phyloP scores from a whole-genome alignment of 2,113 vertebrate species.

The Protomyctophum bolini region DNA sequence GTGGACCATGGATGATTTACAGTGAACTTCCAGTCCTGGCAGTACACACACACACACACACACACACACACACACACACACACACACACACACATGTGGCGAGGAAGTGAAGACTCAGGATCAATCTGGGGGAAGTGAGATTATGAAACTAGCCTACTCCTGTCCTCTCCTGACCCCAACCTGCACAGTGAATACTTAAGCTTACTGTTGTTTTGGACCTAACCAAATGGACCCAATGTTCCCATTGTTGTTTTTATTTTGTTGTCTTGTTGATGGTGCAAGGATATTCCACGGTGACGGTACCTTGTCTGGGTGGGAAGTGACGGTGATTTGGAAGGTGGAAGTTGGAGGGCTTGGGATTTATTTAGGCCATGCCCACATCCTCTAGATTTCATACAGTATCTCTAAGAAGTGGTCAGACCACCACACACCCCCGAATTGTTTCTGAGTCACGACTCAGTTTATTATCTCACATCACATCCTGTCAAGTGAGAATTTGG shows the following conservation, averaged over 20 bases:
- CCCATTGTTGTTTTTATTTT: neutral
- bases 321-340: no score
- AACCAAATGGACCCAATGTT: neutral
- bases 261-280: neutral
- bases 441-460: no score
- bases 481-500: no score
- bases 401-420: no score
- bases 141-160: conserved; percentile 55
- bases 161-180: conserved; percentile 46
- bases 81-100: conserved; percentile 49
- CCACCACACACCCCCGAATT: no score
- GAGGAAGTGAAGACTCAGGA: conserved; percentile 47
- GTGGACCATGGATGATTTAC: conserved; percentile 7
- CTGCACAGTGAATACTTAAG: neutral
- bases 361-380: no score
- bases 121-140: conserved; percentile 68
- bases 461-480: no score
- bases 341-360: no score
- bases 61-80: conserved; percentile 41
- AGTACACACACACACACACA: conserved; percentile 42
- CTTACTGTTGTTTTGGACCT: conserved; percentile 7
- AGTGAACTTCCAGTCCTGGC: conserved; percentile 48
- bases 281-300: no score
- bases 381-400: no score
- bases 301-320: no score